Conservation (phyloP, 2,113 vertebrate genomes). For the Ammospiza nelsoni region DNA sequence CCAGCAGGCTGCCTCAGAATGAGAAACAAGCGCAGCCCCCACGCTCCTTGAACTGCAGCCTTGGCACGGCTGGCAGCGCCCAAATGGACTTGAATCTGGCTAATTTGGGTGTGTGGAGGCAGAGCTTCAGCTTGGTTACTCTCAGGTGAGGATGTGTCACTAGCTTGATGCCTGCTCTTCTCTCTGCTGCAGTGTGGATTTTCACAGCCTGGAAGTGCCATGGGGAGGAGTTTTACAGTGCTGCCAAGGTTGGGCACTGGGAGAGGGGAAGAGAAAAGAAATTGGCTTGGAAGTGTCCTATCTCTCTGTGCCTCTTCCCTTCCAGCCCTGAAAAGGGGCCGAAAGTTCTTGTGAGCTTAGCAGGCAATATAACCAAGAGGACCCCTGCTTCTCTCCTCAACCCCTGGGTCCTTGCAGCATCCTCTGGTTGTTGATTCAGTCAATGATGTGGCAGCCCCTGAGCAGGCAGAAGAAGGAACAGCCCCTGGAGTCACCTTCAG, state of each 20-base stretch:
- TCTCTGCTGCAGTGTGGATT: not conserved
- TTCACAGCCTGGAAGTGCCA: not conserved
- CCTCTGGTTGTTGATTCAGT: not conserved
- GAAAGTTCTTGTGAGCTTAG: not conserved
- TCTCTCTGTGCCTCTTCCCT: not conserved
- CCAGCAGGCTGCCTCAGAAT: not conserved
- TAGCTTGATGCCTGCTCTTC: not conserved
- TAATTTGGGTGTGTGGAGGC: not conserved
- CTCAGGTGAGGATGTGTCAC: not conserved
- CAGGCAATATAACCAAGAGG: not conserved
- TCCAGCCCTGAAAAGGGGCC: not conserved
- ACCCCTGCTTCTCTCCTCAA: not conserved
- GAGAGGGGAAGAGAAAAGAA: not conserved
- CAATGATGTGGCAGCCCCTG: rapidly evolving
- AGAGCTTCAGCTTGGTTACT: not conserved
- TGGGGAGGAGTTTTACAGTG: not conserved
- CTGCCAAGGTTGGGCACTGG: not conserved
- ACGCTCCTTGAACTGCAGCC: rapidly evolving
- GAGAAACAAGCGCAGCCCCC: not conserved
- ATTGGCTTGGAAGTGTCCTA: not conserved
- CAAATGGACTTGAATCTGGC: not conserved
- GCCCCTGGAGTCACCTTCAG: not conserved
- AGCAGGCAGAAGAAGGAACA: not conserved
- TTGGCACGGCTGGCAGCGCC: not conserved
- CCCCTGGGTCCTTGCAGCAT: not conserved